These are phyloP conservation scores for Chalcis sispes DNA, from an alignment of 2,888 invertebrate species.

Conservation along the genomic window DNA sequence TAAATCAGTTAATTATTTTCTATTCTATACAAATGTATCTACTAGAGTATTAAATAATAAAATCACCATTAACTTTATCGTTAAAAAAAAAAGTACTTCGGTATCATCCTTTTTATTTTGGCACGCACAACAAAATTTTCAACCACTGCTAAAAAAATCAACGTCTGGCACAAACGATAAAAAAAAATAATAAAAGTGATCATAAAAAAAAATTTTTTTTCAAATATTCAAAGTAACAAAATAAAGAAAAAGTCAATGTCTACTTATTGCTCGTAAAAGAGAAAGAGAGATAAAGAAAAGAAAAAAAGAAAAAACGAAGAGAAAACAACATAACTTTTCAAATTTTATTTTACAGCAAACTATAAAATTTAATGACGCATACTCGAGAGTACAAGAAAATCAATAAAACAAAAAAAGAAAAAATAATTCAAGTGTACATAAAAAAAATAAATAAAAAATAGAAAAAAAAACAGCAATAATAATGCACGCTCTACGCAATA, in stretches of 20 bases:
- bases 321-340: constrained; percentile 49
- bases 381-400: constrained; percentile 33
- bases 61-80: too few relatives aligned
- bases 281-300: constrained; percentile 41
- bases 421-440: constrained; percentile 9
- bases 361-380: constrained; percentile 35
- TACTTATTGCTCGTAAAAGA: constrained; percentile 55
- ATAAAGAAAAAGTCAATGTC: constrained; percentile 48
- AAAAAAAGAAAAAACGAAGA: constrained; percentile 22
- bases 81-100: constrained; percentile 38
- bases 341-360: constrained; percentile 35
- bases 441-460: constrained; percentile 50
- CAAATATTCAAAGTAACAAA: constrained; percentile 50
- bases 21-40: too few relatives aligned
- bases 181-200: constrained; percentile 40
- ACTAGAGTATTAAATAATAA: too few relatives aligned
- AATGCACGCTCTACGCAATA: constrained; percentile 66
- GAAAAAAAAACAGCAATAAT: constrained; percentile 32
- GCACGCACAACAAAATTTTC: constrained; percentile 48
- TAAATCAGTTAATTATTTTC: too few relatives aligned
- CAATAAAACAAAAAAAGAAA: background rate
- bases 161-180: constrained; percentile 58
- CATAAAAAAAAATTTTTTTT: constrained; percentile 51
- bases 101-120: constrained; percentile 26
- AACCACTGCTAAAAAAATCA: constrained; percentile 50